A percentile compares a stretch with the other conserved stretches of the same genome.
These are phyloP conservation scores for Bombus difficillimus DNA, from an alignment of 1,140 invertebrate species.

Conservation along the genomic window DNA sequence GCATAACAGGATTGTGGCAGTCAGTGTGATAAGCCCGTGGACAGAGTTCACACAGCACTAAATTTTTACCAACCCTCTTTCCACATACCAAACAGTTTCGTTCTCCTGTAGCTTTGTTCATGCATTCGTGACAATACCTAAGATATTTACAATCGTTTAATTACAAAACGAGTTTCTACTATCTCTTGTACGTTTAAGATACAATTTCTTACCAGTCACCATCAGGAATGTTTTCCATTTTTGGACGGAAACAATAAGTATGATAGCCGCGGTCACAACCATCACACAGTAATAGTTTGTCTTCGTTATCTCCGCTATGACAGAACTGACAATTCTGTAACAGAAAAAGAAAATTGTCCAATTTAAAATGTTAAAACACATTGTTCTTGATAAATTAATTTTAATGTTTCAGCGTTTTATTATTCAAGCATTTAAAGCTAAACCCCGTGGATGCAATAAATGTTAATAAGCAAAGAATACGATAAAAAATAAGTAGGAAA, in stretches of 20 bases:
- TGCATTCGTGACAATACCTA: constrained; percentile 97
- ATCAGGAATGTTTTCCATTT: constrained; percentile 97
- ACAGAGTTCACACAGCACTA: constrained; percentile 94
- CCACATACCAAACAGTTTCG: constrained; percentile 95
- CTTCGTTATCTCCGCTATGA: constrained; percentile 97
- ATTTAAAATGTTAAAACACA: constrained; percentile 23
- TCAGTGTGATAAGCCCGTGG: constrained; percentile 95
- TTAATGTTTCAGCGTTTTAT: constrained; percentile 37
- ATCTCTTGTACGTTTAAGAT: not conserved
- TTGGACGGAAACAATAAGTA: constrained; percentile 98
- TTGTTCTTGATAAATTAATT: not conserved
- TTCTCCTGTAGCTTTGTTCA: constrained; percentile 96
- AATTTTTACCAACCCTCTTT: constrained; percentile 89
- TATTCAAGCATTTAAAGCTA: constrained; percentile 42
- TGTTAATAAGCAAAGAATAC: constrained; percentile 39
- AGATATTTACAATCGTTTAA: constrained; percentile 23
- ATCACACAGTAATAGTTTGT: constrained; percentile 96
- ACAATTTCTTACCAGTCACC: constrained; percentile 93
- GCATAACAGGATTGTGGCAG: constrained; percentile 93
- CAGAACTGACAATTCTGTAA: constrained; percentile 98
- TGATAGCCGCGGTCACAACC: constrained; percentile 99
- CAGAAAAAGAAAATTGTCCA: constrained; percentile 61
- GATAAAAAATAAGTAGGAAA: constrained; percentile 17
- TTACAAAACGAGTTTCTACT: not conserved
- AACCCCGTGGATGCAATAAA: constrained; percentile 36